Percentiles rank a stretch among this genome's conserved stretches.
Conservation (phyloP, 2,888 invertebrate genomes). For the Callyntrura sp. region DNA sequence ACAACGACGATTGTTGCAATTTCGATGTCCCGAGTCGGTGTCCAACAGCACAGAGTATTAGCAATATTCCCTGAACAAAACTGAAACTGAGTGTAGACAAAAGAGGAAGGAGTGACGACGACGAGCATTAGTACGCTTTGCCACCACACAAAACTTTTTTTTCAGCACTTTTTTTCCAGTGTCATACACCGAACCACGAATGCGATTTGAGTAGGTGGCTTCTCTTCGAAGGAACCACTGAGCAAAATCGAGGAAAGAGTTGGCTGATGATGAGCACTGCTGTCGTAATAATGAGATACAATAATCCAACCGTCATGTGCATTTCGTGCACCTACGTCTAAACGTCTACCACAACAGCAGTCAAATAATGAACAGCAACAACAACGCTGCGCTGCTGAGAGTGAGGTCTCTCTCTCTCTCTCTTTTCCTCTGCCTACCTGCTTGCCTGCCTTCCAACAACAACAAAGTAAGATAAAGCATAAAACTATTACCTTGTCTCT, state of each 20-base stretch:
- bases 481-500: conserved; percentile 76
- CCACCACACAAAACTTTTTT: conserved; percentile 32
- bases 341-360: conserved; percentile 46
- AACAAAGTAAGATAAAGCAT: conserved; percentile 69
- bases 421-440: neutral
- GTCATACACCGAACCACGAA: conserved; percentile 52
- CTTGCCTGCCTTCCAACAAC: conserved; percentile 72
- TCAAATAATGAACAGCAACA: conserved; percentile 38
- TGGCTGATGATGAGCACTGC: conserved; percentile 65
- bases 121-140: neutral
- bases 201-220: conserved; percentile 58
- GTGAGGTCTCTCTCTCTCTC: conserved; percentile 53
- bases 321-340: conserved; percentile 75
- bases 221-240: conserved; percentile 33
- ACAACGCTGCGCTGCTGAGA: conserved; percentile 47
- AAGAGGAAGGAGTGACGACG: conserved; percentile 29
- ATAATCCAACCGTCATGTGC: conserved; percentile 73
- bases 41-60: neutral
- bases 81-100: conserved; percentile 12
- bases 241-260: conserved; percentile 35
- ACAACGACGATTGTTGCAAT: conserved; percentile 37
- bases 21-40: neutral
- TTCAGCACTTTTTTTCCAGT: conserved; percentile 60
- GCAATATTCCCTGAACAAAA: conserved; percentile 9
- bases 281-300: conserved; percentile 68